These are phyloP conservation scores for Dryobotodes eremita DNA, from an alignment of 2,888 invertebrate genomes.

Conservation along the genomic window DNA sequence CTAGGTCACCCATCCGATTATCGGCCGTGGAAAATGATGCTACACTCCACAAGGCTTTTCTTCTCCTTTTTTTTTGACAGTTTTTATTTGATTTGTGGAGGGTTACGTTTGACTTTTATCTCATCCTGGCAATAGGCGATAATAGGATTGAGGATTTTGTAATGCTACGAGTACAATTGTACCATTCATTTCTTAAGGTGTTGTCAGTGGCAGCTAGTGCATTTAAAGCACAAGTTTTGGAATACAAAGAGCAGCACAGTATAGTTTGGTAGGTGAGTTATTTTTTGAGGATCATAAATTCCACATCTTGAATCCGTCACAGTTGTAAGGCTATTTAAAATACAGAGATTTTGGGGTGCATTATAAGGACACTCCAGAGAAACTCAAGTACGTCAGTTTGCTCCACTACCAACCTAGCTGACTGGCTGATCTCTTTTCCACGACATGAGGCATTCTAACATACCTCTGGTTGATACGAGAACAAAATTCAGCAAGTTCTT, in stretches of 20 bases:
- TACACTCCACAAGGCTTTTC: background rate
- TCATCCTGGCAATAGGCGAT: background rate
- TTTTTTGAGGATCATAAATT: background rate
- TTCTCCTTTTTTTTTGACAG: background rate
- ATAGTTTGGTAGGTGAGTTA: no score
- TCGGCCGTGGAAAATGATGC: slow-evolving; percentile 8
- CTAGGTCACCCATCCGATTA: slow-evolving; percentile 55
- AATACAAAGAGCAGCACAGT: no score
- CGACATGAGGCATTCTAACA: background rate
- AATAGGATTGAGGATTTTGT: background rate
- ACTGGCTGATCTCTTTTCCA: background rate
- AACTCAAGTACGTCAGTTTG: background rate
- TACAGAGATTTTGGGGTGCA: background rate
- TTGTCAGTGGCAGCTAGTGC: background rate
- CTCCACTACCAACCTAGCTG: background rate
- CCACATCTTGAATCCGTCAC: background rate
- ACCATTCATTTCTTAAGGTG: background rate
- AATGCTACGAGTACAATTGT: background rate
- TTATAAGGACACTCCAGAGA: background rate
- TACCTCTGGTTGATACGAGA: background rate
- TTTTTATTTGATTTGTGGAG: background rate
- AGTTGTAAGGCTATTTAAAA: background rate
- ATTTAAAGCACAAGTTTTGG: background rate
- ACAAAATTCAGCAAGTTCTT: background rate
- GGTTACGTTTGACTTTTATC: background rate